Evolutionary conservation across 2,797 vertebrate genomes (phyloP), one percentile per base, ranked within the genome.

Genomic region (Oreortyx pictus): DNA sequence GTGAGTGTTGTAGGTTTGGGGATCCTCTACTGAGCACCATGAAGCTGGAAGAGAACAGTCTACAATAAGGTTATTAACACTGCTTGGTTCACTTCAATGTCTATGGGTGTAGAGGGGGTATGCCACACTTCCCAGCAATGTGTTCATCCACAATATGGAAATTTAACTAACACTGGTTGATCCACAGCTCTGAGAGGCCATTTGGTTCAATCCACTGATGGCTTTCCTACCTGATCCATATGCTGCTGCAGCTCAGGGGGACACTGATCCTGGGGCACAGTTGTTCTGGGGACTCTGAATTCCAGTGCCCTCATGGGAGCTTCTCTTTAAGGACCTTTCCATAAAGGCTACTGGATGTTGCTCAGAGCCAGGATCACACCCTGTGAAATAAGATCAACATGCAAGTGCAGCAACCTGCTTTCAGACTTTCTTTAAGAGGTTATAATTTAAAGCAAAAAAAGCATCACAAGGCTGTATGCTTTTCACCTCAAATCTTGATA

Each of bases 361-460:
- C 88, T 65, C 66, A 54, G 49, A 86, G 41, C 66, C 73, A 61
- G 56, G 64, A 6, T 89, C 50, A 43, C 0, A 5, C 20, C 44
- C 83, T 56, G 44, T 79, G 80, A 96, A 95, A 92, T 76, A 92
- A 95, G 60, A 92, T 92, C 59, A 74, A 90, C 74, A 16, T 59
- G n/a, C 77, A 92, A 90, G 39, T 77, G 67, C 80, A 83, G 64
- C 88, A 66, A 83, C 57, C 77, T 93, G 39, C 85, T 88, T 96
- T 89, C 86, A 82, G 87, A 84, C 50, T 87, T 86, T 71, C 76
- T 89, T 81, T 89, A 62, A 91, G 77, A 93, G 81, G 67, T 81
- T 95, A 97, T 96, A 86, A 94, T 95, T 88, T 95, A 89, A 96
- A 95, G 81, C 33, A 86, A 91, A 88, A 88, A 68, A 74, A 71